Percentiles rank a stretch among this genome's conserved stretches.
Evolutionary conservation across 1,140 invertebrate genomes (phyloP).

Genomic region (Lycorma delicatula): DNA sequence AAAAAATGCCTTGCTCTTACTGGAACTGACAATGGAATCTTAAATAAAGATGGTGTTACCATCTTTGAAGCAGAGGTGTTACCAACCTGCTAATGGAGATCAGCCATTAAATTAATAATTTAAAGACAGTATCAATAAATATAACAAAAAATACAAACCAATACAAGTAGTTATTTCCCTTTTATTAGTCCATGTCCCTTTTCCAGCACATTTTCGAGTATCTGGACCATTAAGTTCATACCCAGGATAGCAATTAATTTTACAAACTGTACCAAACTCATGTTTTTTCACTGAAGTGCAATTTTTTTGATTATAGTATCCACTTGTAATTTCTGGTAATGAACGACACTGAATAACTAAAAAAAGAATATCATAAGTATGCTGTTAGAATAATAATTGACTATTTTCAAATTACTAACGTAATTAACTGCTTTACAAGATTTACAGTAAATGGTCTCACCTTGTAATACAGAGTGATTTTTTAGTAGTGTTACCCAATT

Average conservation of each 20-base stretch:
- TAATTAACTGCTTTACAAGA: too few species aligned
- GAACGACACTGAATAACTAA: conserved; percentile 48
- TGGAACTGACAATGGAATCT: too few species aligned
- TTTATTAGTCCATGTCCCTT: conserved; percentile 41
- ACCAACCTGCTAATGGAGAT: too few species aligned
- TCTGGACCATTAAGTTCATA: conserved; percentile 44
- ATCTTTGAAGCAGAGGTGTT: too few species aligned
- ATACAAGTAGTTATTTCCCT: conserved; percentile 16
- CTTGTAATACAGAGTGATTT: too few species aligned
- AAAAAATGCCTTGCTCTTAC: too few species aligned
- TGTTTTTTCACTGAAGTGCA: conserved; percentile 42
- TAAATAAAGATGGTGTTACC: too few species aligned
- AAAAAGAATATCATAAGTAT: conserved; percentile 11
- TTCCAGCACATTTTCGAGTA: conserved; percentile 39
- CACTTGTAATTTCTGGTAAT: conserved; percentile 41
- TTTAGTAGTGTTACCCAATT: too few species aligned
- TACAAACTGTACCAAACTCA: conserved; percentile 45
- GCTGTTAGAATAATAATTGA: neutral
- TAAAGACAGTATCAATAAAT: too few species aligned
- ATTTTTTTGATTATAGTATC: conserved; percentile 40
- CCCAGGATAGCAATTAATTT: conserved; percentile 45
- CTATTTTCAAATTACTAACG: too few species aligned
- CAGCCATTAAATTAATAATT: too few species aligned
- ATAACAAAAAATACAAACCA: conserved; percentile 2
- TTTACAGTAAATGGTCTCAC: too few species aligned